Base-by-base conservation (phyloP, 2,113 vertebrate species). In the Manacus vitellinus region DNA sequence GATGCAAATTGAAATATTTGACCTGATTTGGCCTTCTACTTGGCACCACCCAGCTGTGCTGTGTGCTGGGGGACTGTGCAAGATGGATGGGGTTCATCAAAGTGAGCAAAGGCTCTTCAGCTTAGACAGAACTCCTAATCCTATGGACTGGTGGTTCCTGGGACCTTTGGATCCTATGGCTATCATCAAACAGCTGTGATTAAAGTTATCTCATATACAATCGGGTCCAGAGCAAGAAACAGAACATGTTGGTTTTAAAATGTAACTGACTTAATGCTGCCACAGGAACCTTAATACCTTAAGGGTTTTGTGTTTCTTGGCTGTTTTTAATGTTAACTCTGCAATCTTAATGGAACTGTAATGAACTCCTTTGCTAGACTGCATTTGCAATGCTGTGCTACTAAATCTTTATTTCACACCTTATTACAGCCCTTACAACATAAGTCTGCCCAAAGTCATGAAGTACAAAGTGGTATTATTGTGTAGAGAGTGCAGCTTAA, bases 401-500 rank as follows among this genome's bases (percentile, higher is more conserved):
- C 73, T 95, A 92, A 95, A 91, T 92, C 95, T 95, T 96, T 94
- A 91, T 95, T 97, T 97, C 83, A 95, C 89, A 95, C 73, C 77
- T 92, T 96, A 89, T 96, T 96, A 95, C 77, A 95, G 71, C 30
- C 43, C 59, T 91, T 95, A 54, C 62, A 79, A 30, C 54, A 62
- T n/a, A 15, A 92, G 44, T 70, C 62, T 92, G 87, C 71, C 62
- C 80, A 85, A 84, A 94, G 31, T 49, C 76, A 84, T 74, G 76
- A 93, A 91, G 43, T 56, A 62, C 59, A 28, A 83, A 82, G 37
- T 68, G 22, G 23, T 49, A 33, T 54, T 75, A 77, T 27, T 43
- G 51, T 66, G 27, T 20, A 87, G 79, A 68, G 10, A 23, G 46
- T 27, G 46, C 23, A 85, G 33, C 47, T 83, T 72, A 87, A 37